A percentile compares a stretch with the other conserved stretches of the same genome.
Evolutionary conservation across 2,888 invertebrate species (phyloP).

Genomic region (Oscheius sp.): DNA sequence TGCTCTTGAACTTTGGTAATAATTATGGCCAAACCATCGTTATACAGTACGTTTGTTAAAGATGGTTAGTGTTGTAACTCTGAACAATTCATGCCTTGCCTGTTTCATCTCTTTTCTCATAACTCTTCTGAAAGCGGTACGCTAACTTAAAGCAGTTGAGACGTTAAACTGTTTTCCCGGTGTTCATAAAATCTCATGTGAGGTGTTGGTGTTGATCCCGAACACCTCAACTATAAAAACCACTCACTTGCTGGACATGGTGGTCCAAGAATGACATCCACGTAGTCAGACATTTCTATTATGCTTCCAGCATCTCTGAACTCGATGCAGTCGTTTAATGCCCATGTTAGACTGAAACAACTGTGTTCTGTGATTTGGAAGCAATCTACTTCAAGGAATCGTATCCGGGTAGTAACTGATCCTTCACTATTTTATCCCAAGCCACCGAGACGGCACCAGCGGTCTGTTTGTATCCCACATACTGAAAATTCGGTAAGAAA

Average conservation of each 20-base stretch:
- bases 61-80: neutral
- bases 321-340: slow-evolving; percentile 46
- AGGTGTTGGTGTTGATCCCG: too few relatives aligned
- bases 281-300: slow-evolving; percentile 42
- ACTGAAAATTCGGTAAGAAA: slow-evolving; percentile 7
- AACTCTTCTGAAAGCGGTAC: too few relatives aligned
- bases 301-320: slow-evolving; percentile 43
- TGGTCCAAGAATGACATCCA: slow-evolving; percentile 55
- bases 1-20: neutral
- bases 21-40: too few relatives aligned
- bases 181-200: too few relatives aligned
- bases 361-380: neutral
- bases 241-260: slow-evolving; percentile 49
- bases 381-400: slow-evolving; percentile 43
- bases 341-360: slow-evolving; percentile 45
- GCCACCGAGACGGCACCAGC: slow-evolving; percentile 49
- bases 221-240: neutral
- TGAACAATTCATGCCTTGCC: too few relatives aligned
- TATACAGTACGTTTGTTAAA: neutral
- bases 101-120: too few relatives aligned
- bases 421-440: slow-evolving; percentile 43
- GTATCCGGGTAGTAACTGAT: slow-evolving; percentile 42
- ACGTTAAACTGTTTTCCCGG: too few relatives aligned
- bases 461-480: slow-evolving; percentile 48
- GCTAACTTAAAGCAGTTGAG: too few relatives aligned